Conservation (phyloP, 2,888 invertebrate species). For the Ochropleura plecta region DNA sequence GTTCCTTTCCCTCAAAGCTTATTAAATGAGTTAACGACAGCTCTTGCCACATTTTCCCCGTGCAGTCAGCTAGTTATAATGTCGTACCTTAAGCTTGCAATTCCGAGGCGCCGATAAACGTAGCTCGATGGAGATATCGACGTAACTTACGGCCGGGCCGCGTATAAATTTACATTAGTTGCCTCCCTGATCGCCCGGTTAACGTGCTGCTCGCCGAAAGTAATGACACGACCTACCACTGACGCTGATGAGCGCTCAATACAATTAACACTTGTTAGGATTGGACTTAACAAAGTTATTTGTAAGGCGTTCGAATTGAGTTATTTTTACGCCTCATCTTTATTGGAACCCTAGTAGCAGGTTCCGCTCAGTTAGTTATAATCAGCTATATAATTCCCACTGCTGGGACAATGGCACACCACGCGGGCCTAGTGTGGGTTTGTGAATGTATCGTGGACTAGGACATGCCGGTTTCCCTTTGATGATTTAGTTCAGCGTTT, state of each 20-base stretch:
- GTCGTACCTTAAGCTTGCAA: conserved; percentile 47
- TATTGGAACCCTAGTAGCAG: not conserved
- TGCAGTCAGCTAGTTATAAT: conserved; percentile 48
- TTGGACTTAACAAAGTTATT: conserved; percentile 14
- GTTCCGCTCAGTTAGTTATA: not conserved
- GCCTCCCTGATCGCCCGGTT: conserved; percentile 41
- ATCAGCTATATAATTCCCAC: not conserved
- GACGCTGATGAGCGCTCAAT: conserved; percentile 32
- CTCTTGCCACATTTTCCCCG: not conserved
- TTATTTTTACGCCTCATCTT: not conserved
- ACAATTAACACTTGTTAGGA: conserved; percentile 22
- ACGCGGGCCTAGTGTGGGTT: not conserved
- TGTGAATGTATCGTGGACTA: not conserved
- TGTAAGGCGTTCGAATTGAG: not conserved
- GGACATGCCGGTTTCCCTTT: not conserved
- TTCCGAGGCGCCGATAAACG: conserved; percentile 60
- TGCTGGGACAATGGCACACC: not conserved
- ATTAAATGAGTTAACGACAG: conserved; percentile 32
- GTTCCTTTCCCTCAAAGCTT: not conserved
- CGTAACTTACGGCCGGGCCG: conserved; percentile 59
- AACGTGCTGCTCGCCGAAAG: conserved; percentile 43
- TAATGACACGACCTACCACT: conserved; percentile 46
- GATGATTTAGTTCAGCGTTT: not conserved
- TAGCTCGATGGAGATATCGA: conserved; percentile 59
- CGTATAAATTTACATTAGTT: conserved; percentile 69